These are phyloP conservation scores for Trinectes maculatus DNA, from an alignment of 2,113 vertebrate species.

Conservation along the genomic window DNA sequence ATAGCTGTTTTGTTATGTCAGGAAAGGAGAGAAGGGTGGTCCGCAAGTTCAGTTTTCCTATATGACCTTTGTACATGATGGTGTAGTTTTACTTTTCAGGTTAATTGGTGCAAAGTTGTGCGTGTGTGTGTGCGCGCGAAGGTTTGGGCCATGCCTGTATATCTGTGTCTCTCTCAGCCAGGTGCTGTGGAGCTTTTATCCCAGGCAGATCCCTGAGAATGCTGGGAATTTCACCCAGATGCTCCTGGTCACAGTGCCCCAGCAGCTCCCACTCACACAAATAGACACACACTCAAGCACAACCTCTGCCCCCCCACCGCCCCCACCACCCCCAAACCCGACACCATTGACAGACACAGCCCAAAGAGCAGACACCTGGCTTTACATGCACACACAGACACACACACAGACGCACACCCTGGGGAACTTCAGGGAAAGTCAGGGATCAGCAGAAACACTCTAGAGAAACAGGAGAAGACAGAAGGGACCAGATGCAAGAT, in stretches of 20 bases:
- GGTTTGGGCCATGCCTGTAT: conserved; percentile 38
- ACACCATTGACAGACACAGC: conserved; percentile 89
- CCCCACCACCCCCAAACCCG: conserved; percentile 45
- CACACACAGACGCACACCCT: conserved; percentile 71
- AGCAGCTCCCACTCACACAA: conserved; percentile 78
- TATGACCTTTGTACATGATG: conserved; percentile 69
- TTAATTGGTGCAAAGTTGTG: conserved; percentile 71
- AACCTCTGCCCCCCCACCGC: conserved; percentile 21
- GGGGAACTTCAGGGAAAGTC: conserved; percentile 75
- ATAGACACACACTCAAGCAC: conserved; percentile 10
- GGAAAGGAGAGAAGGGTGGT: conserved; percentile 27
- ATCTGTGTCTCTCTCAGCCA: conserved; percentile 66
- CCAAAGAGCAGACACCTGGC: conserved; percentile 90
- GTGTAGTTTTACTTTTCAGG: conserved; percentile 75
- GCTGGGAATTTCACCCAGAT: conserved; percentile 85
- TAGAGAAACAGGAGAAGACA: conserved; percentile 81
- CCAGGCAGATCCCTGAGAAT: conserved; percentile 83
- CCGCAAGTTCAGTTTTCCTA: conserved; percentile 40
- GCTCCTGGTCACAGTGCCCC: conserved; percentile 82
- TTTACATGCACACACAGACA: conserved; percentile 67
- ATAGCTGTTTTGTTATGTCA: conserved; percentile 10
- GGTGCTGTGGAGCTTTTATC: conserved; percentile 81
- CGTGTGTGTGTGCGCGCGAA: conserved; percentile 36
- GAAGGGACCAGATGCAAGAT: conserved; percentile 85
- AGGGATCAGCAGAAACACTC: conserved; percentile 80